Percentiles rank a stretch among this genome's conserved stretches.
Conservation (phyloP, 2,797 vertebrate species). For the Lophotriccus pileatus region DNA sequence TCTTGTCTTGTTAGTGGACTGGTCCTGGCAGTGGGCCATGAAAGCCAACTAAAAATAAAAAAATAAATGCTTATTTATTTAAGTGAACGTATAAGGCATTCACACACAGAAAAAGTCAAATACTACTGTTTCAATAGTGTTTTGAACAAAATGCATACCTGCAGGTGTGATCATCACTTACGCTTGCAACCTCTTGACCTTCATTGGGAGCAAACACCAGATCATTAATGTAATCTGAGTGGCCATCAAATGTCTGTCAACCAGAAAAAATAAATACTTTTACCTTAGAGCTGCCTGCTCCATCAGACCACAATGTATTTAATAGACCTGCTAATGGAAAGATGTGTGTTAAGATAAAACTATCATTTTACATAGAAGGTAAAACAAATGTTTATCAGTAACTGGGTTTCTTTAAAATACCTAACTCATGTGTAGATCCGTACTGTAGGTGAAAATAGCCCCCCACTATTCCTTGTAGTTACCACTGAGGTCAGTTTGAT, state of each 20-base stretch:
- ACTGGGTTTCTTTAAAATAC: background rate
- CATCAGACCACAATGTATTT: background rate
- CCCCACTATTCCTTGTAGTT: background rate
- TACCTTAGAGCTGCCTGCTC: background rate
- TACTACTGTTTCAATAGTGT: background rate
- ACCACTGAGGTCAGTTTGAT: background rate
- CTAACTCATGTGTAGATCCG: background rate
- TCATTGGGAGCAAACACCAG: slow-evolving; percentile 91
- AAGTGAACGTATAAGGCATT: background rate
- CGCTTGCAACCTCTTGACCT: slow-evolving; percentile 93
- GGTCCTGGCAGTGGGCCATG: background rate
- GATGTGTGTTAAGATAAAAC: background rate
- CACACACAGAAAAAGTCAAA: background rate
- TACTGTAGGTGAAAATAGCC: background rate
- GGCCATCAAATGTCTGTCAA: slow-evolving; percentile 87
- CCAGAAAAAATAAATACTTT: background rate
- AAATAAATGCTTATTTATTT: background rate
- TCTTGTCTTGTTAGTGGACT: background rate
- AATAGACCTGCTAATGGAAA: background rate
- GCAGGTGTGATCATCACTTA: slow-evolving; percentile 98
- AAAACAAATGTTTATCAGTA: background rate
- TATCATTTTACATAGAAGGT: background rate
- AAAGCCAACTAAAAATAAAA: background rate
- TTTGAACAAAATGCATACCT: slow-evolving; percentile 78
- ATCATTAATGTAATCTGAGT: slow-evolving; percentile 93